phyloP scores from a whole-genome alignment of 2,888 invertebrate genomes.

The Pheosia tremula region DNA sequence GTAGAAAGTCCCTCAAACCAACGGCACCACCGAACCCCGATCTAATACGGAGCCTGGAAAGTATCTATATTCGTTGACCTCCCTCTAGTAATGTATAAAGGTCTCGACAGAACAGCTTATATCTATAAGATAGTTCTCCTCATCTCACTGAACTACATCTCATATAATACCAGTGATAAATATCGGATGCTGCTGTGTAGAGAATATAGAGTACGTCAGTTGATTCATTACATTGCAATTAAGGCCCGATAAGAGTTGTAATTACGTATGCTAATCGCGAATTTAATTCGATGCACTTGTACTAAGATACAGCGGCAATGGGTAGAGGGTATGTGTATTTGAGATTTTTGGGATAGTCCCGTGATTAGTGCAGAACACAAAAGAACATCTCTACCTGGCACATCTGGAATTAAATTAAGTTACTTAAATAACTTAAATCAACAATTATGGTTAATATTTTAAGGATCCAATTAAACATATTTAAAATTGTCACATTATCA shows the following conservation, averaged over 20 bases:
- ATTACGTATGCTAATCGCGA: slow-evolving; percentile 81
- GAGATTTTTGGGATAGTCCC: slow-evolving; percentile 6
- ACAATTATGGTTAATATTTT: too few species aligned
- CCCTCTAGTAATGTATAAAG: neutral
- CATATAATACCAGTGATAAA: slow-evolving; percentile 1
- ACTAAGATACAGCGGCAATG: slow-evolving; percentile 40
- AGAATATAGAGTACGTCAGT: slow-evolving; percentile 39
- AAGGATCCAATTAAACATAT: too few species aligned
- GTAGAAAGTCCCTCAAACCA: too few species aligned
- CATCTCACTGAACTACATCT: neutral
- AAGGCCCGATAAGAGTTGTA: slow-evolving; percentile 78
- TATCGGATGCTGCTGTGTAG: slow-evolving; percentile 1
- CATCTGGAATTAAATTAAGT: too few species aligned
- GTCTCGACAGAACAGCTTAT: neutral
- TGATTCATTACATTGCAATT: slow-evolving; percentile 79
- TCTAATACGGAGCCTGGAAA: too few species aligned
- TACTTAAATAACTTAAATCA: too few species aligned
- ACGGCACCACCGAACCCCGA: too few species aligned
- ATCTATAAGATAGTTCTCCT: neutral
- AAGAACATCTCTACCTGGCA: too few species aligned
- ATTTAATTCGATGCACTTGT: slow-evolving; percentile 71
- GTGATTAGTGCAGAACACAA: neutral
- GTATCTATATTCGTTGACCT: too few species aligned
- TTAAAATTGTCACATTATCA: too few species aligned
- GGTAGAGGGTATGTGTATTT: slow-evolving; percentile 14